Evolutionary conservation across 92 coral and sea anemone genomes (phyloP).

Genomic region (Siderastrea siderea): DNA sequence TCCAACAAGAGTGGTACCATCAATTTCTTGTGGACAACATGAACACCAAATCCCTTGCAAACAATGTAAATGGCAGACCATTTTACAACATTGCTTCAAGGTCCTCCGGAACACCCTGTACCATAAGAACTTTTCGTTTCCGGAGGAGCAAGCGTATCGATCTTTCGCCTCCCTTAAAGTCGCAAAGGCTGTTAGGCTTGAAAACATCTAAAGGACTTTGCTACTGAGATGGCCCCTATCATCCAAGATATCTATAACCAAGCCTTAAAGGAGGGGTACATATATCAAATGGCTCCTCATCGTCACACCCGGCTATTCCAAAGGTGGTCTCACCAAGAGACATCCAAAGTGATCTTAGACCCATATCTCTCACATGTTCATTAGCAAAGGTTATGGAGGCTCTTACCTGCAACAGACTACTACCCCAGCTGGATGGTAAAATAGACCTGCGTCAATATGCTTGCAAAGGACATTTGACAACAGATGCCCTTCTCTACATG

Average conservation of each 20-base stretch:
- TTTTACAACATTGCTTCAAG: constrained; percentile 27
- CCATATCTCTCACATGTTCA: constrained; percentile 57
- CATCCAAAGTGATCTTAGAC: constrained; percentile 47
- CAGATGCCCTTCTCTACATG: too few relatives aligned
- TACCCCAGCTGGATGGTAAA: constrained; percentile 46
- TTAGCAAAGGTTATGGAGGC: constrained; percentile 45
- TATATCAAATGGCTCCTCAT: not conserved
- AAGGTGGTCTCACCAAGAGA: constrained; percentile 19
- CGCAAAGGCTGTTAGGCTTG: constrained; percentile 47
- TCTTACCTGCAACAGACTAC: constrained; percentile 40
- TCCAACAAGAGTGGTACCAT: constrained; percentile 44
- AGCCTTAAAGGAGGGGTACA: constrained; percentile 29
- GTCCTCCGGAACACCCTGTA: constrained; percentile 10
- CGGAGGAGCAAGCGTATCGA: constrained; percentile 22
- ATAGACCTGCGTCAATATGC: constrained; percentile 35
- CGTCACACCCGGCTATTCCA: constrained; percentile 24
- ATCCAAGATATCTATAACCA: constrained; percentile 44
- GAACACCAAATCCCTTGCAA: constrained; percentile 14
- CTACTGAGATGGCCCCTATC: constrained; percentile 29
- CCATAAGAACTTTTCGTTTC: constrained; percentile 50
- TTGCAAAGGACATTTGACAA: too few relatives aligned
- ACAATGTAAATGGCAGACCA: constrained; percentile 33
- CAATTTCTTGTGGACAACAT: constrained; percentile 24
- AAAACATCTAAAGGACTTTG: constrained; percentile 43
- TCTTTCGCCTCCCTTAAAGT: not conserved